These are phyloP conservation scores for Hippocampus comes DNA, from an alignment of 2,113 vertebrate genomes.

Conservation along the genomic window DNA sequence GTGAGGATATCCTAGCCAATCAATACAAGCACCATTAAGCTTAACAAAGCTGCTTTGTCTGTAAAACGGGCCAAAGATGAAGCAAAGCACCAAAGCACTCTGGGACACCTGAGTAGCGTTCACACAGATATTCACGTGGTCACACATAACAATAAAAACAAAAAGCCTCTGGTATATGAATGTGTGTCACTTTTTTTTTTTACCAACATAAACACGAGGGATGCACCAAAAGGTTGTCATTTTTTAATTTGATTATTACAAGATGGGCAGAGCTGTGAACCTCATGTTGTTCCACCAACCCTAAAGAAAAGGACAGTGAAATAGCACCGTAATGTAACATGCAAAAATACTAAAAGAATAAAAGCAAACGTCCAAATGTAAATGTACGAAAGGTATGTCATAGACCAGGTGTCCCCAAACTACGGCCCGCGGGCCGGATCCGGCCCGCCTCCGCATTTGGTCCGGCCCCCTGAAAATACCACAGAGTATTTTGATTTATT, in stretches of 20 bases:
- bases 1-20: constrained; percentile 61
- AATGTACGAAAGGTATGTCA: background rate
- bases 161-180: background rate
- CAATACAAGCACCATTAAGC: constrained; percentile 74
- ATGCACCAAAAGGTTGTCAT: background rate
- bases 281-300: background rate
- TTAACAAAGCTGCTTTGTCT: constrained; percentile 69
- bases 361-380: background rate
- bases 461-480: too few relatives aligned
- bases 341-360: too few relatives aligned
- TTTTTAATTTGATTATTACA: background rate
- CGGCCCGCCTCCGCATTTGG: too few relatives aligned
- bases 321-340: too few relatives aligned
- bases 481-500: too few relatives aligned
- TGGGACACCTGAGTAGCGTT: constrained; percentile 12
- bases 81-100: constrained; percentile 24
- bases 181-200: constrained; percentile 8
- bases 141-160: background rate
- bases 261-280: background rate
- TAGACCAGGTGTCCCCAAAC: too few relatives aligned
- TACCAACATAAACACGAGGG: too few relatives aligned
- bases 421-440: too few relatives aligned
- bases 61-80: constrained; percentile 51
- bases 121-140: background rate
- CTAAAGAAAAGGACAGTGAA: too few relatives aligned